Conservation (phyloP, 92 coral and sea anemone species). For the Phenganax subtilis region DNA sequence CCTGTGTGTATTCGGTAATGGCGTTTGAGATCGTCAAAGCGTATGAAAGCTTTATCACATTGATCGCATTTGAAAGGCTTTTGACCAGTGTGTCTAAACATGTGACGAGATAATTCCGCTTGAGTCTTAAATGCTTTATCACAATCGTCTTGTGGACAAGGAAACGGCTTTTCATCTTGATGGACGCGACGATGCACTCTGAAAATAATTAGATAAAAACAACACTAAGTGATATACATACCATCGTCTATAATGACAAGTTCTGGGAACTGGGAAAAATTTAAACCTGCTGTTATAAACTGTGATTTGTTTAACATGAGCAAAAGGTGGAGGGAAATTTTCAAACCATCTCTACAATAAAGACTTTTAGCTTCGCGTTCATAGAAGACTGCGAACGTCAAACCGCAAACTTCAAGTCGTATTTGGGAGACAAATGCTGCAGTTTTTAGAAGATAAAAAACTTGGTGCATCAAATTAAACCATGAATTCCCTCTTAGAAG, state of each 20-base stretch:
- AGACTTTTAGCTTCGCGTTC: too few species aligned
- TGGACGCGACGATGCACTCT: slow-evolving; percentile 99
- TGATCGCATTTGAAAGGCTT: slow-evolving; percentile 97
- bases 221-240: not conserved
- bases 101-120: slow-evolving; percentile 93
- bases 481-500: too few species aligned
- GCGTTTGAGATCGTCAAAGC: slow-evolving; percentile 95
- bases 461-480: too few species aligned
- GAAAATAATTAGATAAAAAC: not conserved
- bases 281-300: not conserved
- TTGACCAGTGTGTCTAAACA: slow-evolving; percentile 97
- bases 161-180: slow-evolving; percentile 96
- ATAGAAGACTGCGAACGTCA: too few species aligned
- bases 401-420: too few species aligned
- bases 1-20: slow-evolving; percentile 99
- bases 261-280: not conserved
- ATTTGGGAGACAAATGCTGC: too few species aligned
- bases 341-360: too few species aligned
- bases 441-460: too few species aligned
- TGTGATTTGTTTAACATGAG: too few species aligned
- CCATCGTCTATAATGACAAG: not conserved
- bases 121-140: slow-evolving; percentile 98
- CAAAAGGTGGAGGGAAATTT: too few species aligned
- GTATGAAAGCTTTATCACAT: slow-evolving; percentile 95
- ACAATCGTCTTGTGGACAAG: slow-evolving; percentile 73